phyloP scores from a whole-genome alignment of 2,888 invertebrate genomes.

The Ommatoiulus sabulosus region DNA sequence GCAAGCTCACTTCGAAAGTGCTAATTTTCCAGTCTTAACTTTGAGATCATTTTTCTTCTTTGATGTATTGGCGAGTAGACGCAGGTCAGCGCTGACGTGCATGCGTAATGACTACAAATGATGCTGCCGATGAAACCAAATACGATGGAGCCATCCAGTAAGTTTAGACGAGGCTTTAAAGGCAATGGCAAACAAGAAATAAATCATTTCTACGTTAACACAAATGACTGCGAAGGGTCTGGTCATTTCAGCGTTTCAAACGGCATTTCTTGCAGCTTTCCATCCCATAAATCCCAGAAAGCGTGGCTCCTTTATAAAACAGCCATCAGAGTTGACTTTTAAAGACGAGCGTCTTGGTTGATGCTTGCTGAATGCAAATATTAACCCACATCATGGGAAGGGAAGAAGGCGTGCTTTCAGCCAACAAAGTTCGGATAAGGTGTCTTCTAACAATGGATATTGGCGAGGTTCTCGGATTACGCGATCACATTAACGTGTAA shows the following conservation, averaged over 20 bases:
- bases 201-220: constrained; percentile 21
- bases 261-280: not conserved
- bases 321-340: not conserved
- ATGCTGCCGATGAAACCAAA: constrained; percentile 1
- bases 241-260: constrained; percentile 14
- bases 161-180: not conserved
- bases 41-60: not conserved
- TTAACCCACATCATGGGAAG: not conserved
- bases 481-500: too few species aligned
- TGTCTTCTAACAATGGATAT: not conserved
- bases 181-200: constrained; percentile 6
- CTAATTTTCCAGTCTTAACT: not conserved
- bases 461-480: not conserved
- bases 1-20: not conserved
- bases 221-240: constrained; percentile 14
- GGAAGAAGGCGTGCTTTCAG: not conserved
- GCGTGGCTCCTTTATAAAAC: not conserved
- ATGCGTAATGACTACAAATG: not conserved
- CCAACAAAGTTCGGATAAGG: not conserved
- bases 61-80: not conserved
- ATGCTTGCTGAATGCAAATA: constrained; percentile 14
- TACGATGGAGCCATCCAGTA: not conserved
- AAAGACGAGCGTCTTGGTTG: not conserved
- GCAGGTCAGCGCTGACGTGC: not conserved
- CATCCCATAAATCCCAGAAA: not conserved